phyloP scores from a whole-genome alignment of 2,113 vertebrate species.

The Haplochromis burtoni region DNA sequence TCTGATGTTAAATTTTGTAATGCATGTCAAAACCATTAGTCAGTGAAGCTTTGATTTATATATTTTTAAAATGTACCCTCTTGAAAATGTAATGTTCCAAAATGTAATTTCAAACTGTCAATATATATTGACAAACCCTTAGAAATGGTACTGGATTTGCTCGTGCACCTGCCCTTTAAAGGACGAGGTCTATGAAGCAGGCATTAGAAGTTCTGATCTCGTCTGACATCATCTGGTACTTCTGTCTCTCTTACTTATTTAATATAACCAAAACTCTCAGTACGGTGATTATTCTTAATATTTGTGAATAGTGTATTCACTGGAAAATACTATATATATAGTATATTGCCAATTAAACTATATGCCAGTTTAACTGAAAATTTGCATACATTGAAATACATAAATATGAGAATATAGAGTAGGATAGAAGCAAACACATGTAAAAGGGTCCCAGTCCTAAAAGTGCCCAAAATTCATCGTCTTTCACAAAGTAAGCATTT shows the following conservation, averaged over 20 bases:
- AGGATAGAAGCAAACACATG: not conserved
- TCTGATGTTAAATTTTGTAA: not conserved
- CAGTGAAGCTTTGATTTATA: not conserved
- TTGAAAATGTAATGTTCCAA: not conserved
- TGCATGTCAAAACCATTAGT: not conserved
- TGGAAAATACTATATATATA: not conserved
- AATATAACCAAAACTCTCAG: not conserved
- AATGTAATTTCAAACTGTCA: not conserved
- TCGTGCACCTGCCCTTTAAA: not conserved
- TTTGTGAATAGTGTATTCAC: not conserved
- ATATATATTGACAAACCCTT: not conserved
- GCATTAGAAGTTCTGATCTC: not conserved
- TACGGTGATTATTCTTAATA: not conserved
- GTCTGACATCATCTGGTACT: not conserved
- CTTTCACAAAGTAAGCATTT: not conserved
- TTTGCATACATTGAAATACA: not conserved
- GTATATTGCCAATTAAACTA: not conserved
- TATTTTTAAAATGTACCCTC: not conserved
- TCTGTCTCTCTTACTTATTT: not conserved
- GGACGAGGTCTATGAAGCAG: not conserved
- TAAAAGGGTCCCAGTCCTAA: not conserved
- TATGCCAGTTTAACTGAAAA: not conserved
- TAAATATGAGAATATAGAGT: not conserved
- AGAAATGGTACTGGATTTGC: not conserved
- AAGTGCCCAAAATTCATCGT: not conserved